Base-by-base conservation (phyloP, 2,888 invertebrate genomes). In the Drosophila demipolita region DNA sequence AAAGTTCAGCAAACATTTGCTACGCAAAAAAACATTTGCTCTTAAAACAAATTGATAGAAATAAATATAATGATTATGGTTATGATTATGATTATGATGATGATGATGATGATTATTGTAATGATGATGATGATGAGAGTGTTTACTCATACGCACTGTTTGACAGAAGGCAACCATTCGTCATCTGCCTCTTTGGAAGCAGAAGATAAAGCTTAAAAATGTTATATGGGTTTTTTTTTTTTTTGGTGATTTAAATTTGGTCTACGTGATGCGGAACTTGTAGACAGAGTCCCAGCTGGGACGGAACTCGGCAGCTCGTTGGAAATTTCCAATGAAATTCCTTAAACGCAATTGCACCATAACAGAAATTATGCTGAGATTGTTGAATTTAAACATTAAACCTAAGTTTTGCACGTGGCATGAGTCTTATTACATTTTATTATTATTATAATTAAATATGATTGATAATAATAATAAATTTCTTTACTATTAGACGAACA, bases 71-170 rank as follows among this genome's bases (percentile, higher is more conserved):
- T 45, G 23, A 45, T 15, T 45, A 68, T 68, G 38, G 36, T 20
- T 33, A 58, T 52, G 57, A 42, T 50, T 35, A 50, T 38, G 32
- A 23, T 66, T 66, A 77, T 52, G 59, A 61, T 62, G 38, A 23
- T 66, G 72, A 77, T 52, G 59, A 61, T 62, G 38, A 17, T 8
- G 38, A 38, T 38, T 8, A 17, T 8, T 7, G 3, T 42, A 20
- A n/a, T 4, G 40, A 9, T 5, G 40, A 40, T 40, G n/a, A 7
- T 12, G 45, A 15, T 1, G 12, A 23, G n/a, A n/a, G n/a, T n/a
- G n/a, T n/a, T n/a, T n/a, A 69, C 83, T 83, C 87, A 81, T 86
- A 81, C 83, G 81, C 83, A 80, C 38, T 2, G 57, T 69, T 12
- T 38, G 71, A 49, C 65, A 63, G 20, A 49, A 36, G 49, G 20